phyloP scores from a whole-genome alignment of 2,113 vertebrate genomes.

The Cyanoliseus patagonus region DNA sequence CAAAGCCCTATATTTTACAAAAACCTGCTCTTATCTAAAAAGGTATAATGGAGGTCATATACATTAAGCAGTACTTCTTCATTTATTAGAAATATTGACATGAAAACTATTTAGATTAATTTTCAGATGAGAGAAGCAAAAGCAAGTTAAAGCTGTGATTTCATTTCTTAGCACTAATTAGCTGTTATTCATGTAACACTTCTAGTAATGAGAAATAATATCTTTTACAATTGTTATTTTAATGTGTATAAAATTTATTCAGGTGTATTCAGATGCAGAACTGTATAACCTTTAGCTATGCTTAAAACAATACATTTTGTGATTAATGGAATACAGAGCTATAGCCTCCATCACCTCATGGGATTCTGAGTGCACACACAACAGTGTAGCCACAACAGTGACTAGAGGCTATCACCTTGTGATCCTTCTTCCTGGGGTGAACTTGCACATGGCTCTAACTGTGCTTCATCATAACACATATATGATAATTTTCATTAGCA shows the following conservation, averaged over 20 bases:
- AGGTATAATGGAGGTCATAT: background rate
- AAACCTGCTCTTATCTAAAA: background rate
- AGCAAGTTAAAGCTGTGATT: background rate
- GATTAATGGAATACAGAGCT: background rate
- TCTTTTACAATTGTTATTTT: background rate
- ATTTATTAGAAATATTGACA: background rate
- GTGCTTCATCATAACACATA: background rate
- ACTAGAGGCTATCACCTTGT: background rate
- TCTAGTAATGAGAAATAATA: background rate
- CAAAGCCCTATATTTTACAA: background rate
- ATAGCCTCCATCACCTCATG: background rate
- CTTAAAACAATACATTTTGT: background rate
- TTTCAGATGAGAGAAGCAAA: background rate
- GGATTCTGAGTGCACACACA: background rate
- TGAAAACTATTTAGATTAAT: background rate
- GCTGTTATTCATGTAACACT: background rate
- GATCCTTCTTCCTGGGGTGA: background rate
- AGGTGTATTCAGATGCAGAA: background rate
- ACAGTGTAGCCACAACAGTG: background rate
- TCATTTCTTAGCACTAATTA: background rate
- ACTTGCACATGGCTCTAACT: background rate
- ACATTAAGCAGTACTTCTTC: background rate
- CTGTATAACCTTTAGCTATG: background rate
- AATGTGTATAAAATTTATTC: background rate
- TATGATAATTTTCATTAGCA: background rate